Percentiles rank a stretch among this genome's conserved stretches.
phyloP scores from a whole-genome alignment of 2,888 invertebrate genomes.

The Adela reaumurella region DNA sequence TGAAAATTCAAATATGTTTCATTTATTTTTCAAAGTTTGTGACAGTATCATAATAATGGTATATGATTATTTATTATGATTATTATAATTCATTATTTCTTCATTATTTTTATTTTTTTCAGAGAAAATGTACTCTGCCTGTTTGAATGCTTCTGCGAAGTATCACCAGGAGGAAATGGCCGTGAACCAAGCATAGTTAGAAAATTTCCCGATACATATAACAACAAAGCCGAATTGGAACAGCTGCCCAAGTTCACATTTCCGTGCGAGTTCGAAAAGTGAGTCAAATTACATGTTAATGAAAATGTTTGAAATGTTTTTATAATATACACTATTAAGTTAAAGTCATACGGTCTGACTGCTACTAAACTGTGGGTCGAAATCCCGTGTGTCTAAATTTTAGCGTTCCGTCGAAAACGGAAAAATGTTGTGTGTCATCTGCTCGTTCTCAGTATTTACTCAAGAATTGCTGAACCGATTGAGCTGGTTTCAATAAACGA shows the following conservation, averaged over 20 bases:
- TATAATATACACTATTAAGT: too few relatives aligned
- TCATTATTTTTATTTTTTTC: slow-evolving; percentile 21
- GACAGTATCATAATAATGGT: too few relatives aligned
- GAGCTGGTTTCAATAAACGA: too few relatives aligned
- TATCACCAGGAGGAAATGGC: slow-evolving; percentile 62
- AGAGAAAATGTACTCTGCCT: slow-evolving; percentile 77
- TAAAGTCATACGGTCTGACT: too few relatives aligned
- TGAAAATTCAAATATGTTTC: not conserved
- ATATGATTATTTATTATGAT: too few relatives aligned
- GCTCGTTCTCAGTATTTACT: too few relatives aligned
- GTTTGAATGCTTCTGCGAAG: slow-evolving; percentile 82
- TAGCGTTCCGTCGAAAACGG: too few relatives aligned
- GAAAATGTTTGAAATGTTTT: not conserved
- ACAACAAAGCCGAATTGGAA: slow-evolving; percentile 79
- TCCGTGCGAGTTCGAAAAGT: slow-evolving; percentile 55
- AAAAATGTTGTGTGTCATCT: too few relatives aligned
- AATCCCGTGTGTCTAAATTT: too few relatives aligned
- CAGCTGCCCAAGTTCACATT: slow-evolving; percentile 90
- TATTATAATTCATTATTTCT: slow-evolving; percentile 7
- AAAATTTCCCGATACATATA: slow-evolving; percentile 80
- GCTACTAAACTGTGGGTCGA: too few relatives aligned
- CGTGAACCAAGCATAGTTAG: slow-evolving; percentile 69
- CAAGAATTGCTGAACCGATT: too few relatives aligned
- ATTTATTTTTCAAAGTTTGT: too few relatives aligned
- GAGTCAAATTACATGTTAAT: slow-evolving; percentile 16